Evolutionary conservation across 2,888 invertebrate species (phyloP).

Genomic region (Apeira syringaria): DNA sequence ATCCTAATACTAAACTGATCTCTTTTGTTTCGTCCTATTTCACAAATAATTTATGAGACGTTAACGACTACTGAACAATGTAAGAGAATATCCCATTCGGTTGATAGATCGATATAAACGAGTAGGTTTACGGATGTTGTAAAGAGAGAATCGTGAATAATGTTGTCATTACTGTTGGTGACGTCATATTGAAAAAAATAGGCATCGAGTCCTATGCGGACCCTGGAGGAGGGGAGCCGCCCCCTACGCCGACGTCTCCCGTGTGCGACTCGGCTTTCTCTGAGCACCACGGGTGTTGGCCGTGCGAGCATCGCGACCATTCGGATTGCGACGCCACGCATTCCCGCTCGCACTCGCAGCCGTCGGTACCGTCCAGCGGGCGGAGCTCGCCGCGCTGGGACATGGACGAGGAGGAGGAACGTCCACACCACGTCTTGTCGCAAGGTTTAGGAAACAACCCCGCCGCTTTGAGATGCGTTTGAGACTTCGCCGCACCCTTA

Average conservation of each 20-base stretch:
- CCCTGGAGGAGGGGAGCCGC: conserved; percentile 75
- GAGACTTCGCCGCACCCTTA: conserved; percentile 19
- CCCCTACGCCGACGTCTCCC: conserved; percentile 75
- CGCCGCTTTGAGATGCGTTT: conserved; percentile 30
- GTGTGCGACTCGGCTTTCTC: conserved; percentile 79
- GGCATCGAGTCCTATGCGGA: conserved; percentile 77
- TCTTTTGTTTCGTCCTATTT: conserved; percentile 44
- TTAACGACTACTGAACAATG: conserved; percentile 37
- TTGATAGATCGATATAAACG: conserved; percentile 2
- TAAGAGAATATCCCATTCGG: conserved; percentile 10
- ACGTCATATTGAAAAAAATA: conserved; percentile 48
- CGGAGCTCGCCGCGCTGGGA: conserved; percentile 77
- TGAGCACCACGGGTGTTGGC: conserved; percentile 77
- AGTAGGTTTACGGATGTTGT: conserved; percentile 44
- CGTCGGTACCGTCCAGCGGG: conserved; percentile 72
- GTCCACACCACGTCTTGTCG: conserved; percentile 65
- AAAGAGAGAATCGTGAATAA: conserved; percentile 19
- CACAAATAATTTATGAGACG: conserved; percentile 50
- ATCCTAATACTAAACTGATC: conserved; percentile 56
- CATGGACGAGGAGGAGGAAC: conserved; percentile 71
- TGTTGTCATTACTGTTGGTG: conserved; percentile 20
- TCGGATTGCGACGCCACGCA: conserved; percentile 56
- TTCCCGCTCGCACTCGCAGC: conserved; percentile 60
- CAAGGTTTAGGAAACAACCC: conserved; percentile 67
- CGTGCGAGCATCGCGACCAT: conserved; percentile 70